Evolutionary conservation across 2,888 invertebrate genomes (phyloP), one percentile per base, ranked within the genome.

Genomic region (Caenorhabditis uteleia): DNA sequence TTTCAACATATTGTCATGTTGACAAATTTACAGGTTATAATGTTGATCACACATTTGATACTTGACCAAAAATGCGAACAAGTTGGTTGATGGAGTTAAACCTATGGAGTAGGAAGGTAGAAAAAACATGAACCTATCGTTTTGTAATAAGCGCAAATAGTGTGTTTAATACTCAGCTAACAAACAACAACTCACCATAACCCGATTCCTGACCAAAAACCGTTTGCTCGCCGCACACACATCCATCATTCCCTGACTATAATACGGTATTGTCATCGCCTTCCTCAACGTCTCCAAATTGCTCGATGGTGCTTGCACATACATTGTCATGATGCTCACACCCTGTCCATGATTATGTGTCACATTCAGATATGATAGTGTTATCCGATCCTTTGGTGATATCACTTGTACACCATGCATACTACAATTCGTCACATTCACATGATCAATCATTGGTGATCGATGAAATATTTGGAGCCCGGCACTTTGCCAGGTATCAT

Each of bases 211-310:
- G 1, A 98, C 89, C 2, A 88, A 88, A 16, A 98, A 89, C 83
- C 91, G 91, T 86, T 98, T 98, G 51, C 90, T 90, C 1, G 94
- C 91, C 82, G 95, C 93, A 84, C 98, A 99, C 74, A 97, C 93
- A 75, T 97, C 94, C 16, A 99, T 89, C 78, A 98, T 86, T 27
- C 97, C 94, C 85, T 94, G 95, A 34, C 94, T 85, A 80, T 92
- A 53, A 50, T 82, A 82, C 3, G 82, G 80, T n/a, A 81, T 33
- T 29, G 61, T 56, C 40, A 68, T 40, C 0, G 64, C 59, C 5
- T 56, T 59, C 10, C 34, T 46, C 45, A 69, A 65, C 6, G 66
- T 55, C 25, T 67, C 67, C 40, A 47, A 27, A 57, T 33, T 0
- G 39, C 16, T 51, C 20, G 7, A 25, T 0, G 77, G 56, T 4